Base-by-base conservation (phyloP, 30 jellyfish, hydroid and myxozoan genomes). In the Turritopsis dohrnii region DNA sequence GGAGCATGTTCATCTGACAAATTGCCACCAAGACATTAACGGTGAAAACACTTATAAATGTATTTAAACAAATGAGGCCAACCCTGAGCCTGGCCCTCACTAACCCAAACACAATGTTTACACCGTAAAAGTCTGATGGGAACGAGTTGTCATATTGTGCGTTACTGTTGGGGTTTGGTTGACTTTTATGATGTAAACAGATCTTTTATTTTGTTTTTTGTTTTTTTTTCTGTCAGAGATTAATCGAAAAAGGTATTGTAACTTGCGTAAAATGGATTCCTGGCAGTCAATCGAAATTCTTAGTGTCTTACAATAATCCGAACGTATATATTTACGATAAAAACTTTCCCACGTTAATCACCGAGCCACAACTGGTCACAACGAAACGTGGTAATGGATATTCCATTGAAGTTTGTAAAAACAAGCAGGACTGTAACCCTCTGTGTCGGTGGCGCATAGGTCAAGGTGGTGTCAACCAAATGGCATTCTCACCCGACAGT, bases 251-350 rank as follows among this genome's bases (percentile, higher is more conserved):
- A 79, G 94, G 96, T 60, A 83, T 92, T 28, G 98, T 88, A 26
- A 93, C 98, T 0, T 93, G 98, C 85, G 88, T 93, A 65, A 79
- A 82, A 71, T 93, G 98, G 98, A 83, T 93, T 20, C 98, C 98
- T 31, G 98, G 98, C 0, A 86, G 96, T 5, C 96, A 93, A 19
- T 71, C 93, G 23, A 75, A 84, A 81, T 93, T 93, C 75, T 41
- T 93, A 52, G 98, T 93, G 19, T 83, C 98, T 1, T 76, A 93
- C 75, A 85, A 89, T 85, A 88, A 90, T 54, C 96, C 96, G 21
- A 82, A 22, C 86, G 66, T 93, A 21, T 93, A 93, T 82, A 91
- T 93, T 1, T 93, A 93, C 83, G 94, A 88, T 85, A 93, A 93
- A 74, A 95, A 93, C 31, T 82, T 75, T 28, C 95, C 95, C 29